Conservation (phyloP, 2,888 invertebrate genomes). For the Oasisia sp. region DNA sequence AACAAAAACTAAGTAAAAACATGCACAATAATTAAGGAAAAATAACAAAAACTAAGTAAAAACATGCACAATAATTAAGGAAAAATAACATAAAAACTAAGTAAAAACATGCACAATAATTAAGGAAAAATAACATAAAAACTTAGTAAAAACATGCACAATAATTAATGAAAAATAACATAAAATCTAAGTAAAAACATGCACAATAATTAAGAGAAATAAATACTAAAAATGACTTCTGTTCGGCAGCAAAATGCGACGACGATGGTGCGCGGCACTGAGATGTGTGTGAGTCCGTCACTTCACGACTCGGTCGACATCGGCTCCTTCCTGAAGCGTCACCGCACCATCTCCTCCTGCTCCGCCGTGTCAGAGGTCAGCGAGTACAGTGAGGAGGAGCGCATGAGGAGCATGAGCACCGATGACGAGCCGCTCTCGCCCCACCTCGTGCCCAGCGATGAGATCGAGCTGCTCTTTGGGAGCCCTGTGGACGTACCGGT, state of each 20-base stretch:
- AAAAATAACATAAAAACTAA: too few relatives aligned
- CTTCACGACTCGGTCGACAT: constrained; percentile 60
- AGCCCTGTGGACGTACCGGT: constrained; percentile 22
- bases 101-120: too few relatives aligned
- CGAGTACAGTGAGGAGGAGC: constrained; percentile 32
- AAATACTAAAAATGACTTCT: background rate
- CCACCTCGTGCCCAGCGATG: background rate
- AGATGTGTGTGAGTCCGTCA: constrained; percentile 63
- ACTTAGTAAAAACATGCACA: too few relatives aligned
- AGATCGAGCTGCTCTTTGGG: background rate
- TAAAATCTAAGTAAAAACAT: too few relatives aligned
- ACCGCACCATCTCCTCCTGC: constrained; percentile 52
- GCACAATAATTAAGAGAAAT: background rate
- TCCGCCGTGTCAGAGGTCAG: constrained; percentile 35
- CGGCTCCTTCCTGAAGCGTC: constrained; percentile 59
- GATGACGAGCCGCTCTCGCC: background rate
- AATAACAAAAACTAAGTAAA: too few relatives aligned
- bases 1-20: too few relatives aligned
- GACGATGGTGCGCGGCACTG: constrained; percentile 50
- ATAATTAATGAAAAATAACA: too few relatives aligned
- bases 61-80: too few relatives aligned
- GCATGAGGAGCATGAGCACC: constrained; percentile 29
- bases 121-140: too few relatives aligned
- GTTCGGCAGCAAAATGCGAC: constrained; percentile 18
- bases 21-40: too few relatives aligned